These are phyloP conservation scores for Xanthorhoe spadicearia DNA, from an alignment of 2,888 invertebrate species.

Conservation along the genomic window DNA sequence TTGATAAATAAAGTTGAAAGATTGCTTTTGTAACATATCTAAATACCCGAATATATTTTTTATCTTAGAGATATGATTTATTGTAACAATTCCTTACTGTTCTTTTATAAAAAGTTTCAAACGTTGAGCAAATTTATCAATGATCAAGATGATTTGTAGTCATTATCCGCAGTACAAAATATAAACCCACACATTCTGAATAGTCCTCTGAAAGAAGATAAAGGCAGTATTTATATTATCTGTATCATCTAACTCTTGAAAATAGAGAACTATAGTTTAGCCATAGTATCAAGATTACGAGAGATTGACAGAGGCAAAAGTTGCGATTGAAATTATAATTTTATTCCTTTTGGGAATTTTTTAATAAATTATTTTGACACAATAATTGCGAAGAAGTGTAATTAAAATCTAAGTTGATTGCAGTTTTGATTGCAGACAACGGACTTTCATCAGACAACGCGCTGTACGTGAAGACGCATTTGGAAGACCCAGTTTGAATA, in stretches of 20 bases:
- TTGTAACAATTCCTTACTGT: conserved; percentile 55
- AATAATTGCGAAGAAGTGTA: no score
- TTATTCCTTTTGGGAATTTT: not conserved
- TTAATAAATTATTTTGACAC: no score
- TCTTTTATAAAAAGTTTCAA: conserved; percentile 52
- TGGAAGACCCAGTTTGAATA: no score
- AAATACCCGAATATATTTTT: conserved; percentile 16
- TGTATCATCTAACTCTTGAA: not conserved
- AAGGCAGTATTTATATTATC: not conserved
- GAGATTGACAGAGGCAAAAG: not conserved
- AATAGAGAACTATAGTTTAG: not conserved
- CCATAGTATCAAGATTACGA: not conserved
- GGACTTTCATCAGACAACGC: no score
- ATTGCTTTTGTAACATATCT: conserved; percentile 13
- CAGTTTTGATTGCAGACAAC: no score
- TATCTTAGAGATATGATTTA: conserved; percentile 31
- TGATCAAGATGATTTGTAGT: conserved; percentile 9
- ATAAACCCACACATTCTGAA: not conserved
- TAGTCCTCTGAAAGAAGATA: not conserved
- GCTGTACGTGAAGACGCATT: no score
- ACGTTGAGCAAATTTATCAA: conserved; percentile 71
- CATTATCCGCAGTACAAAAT: not conserved
- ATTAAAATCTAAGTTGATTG: no score
- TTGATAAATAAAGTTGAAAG: conserved; percentile 24
- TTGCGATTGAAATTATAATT: not conserved